These are phyloP conservation scores for Lagocephalus sceleratus DNA, from an alignment of 2,797 vertebrate genomes.

Conservation along the genomic window DNA sequence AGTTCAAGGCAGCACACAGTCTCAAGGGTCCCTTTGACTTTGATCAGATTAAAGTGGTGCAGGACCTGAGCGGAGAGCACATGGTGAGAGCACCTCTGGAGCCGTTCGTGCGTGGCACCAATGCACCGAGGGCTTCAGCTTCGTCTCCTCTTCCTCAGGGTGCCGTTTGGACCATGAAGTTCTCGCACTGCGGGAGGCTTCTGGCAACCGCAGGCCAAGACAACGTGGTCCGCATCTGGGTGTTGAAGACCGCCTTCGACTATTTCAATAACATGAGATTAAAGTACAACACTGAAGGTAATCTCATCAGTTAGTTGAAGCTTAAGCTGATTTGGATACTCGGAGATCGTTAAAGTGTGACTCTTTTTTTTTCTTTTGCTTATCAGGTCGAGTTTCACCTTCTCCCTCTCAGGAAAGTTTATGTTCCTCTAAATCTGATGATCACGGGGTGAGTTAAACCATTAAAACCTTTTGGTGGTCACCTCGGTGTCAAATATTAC, in stretches of 20 bases:
- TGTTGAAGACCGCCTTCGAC: conserved; percentile 94
- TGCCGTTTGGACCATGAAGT: conserved; percentile 99
- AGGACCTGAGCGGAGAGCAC: conserved; percentile 97
- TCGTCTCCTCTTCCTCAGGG: conserved; percentile 73
- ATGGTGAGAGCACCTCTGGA: conserved; percentile 75
- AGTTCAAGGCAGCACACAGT: conserved; percentile 97
- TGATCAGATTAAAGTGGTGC: conserved; percentile 95
- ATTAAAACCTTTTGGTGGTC: not conserved
- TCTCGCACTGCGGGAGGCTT: conserved; percentile 95
- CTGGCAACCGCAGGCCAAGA: conserved; percentile 96
- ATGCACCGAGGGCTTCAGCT: not conserved
- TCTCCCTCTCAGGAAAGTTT: conserved; percentile 98
- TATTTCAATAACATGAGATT: conserved; percentile 99
- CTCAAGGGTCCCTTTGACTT: conserved; percentile 99
- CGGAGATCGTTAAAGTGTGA: not conserved
- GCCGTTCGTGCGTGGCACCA: not conserved
- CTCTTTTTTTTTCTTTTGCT: not conserved
- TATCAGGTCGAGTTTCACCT: conserved; percentile 91
- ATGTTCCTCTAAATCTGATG: conserved; percentile 97
- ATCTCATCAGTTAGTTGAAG: not conserved
- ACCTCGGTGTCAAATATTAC: too few relatives aligned
- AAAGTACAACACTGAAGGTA: conserved; percentile 95
- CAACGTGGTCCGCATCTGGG: conserved; percentile 97
- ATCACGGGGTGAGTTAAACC: conserved; percentile 83
- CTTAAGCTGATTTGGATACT: not conserved